A percentile compares a stretch with the other conserved stretches of the same genome.
Evolutionary conservation across 2,888 invertebrate species (phyloP).

Genomic region (Rotaria sp.): DNA sequence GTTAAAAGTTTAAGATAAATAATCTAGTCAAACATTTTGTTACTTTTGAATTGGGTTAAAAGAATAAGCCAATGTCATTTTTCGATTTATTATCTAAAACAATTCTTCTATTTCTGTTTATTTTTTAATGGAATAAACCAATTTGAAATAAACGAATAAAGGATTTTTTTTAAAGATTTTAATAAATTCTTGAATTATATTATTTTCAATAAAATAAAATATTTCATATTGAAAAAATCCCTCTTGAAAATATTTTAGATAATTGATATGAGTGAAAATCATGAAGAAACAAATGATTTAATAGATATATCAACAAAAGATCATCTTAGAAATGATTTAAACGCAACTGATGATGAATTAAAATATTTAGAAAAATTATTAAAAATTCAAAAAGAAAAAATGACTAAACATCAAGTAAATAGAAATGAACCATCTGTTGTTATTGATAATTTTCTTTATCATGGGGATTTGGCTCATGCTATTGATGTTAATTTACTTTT

Average conservation of each 20-base stretch:
- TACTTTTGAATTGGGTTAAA: not conserved
- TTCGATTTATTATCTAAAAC: too few species aligned
- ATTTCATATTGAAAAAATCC: too few species aligned
- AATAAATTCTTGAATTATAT: too few species aligned
- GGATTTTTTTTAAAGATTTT: not conserved
- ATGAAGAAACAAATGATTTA: too few species aligned
- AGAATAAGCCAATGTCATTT: not conserved
- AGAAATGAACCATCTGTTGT: not conserved
- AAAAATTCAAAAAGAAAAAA: not conserved
- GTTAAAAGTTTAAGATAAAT: not conserved
- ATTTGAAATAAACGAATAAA: not conserved
- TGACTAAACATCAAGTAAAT: not conserved
- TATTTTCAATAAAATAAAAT: too few species aligned
- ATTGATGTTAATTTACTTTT: not conserved
- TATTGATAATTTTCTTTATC: conserved; percentile 18
- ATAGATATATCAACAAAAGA: too few species aligned
- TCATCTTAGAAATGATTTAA: not conserved
- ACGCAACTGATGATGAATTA: not conserved
- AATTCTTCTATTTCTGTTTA: not conserved
- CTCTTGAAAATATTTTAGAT: not conserved
- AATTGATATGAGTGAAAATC: too few species aligned
- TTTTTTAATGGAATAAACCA: not conserved
- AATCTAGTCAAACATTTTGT: not conserved
- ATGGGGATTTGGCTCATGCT: conserved; percentile 8
- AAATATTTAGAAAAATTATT: not conserved